Base-by-base conservation (phyloP, 2,888 invertebrate species). In the Leuctra nigra region DNA sequence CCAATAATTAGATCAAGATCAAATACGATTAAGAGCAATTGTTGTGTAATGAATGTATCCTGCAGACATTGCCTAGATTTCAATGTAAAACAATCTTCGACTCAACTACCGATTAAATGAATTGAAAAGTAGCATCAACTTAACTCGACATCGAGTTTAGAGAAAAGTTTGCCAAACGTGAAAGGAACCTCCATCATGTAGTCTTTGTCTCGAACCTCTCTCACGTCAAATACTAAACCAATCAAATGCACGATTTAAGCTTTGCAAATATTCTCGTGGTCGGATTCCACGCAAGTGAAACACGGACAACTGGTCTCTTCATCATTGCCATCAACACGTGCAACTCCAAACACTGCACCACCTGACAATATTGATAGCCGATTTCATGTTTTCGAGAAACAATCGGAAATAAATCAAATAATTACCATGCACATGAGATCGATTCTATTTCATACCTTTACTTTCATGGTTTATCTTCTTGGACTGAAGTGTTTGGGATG, bases 331-430 rank as follows among this genome's bases (percentile, higher is more conserved):
- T 35, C 22, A 33, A 50, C 50, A 50, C 50, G 33, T 50, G 50
- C 16, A 50, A 4, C 25, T 48, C 3, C n/a, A 29, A 20, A 35
- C 50, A 20, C 14, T 20, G 33, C 35, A 25, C 25, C 25, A 20
- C 9, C 50, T 50, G 33, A 50, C 50, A 50, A 50, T 44, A 44
- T 35, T 35, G 50, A 50, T 33, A 18, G 50, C 33, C 50, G 50
- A 50, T 33, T 35, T 50, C 16, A 33, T 50, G 50, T 50, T 50
- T 33, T 50, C 35, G 20, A n/a, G 29, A 41, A 50, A 50, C 50
- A 50, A 50, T 50, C 35, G 50, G 18, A 50, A 20, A 50, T 50
- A 50, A 50, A 50, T 50, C 50, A 50, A 33, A 50, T 50, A 50
- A 50, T 50, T 50, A 50, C 50, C 50, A 50, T 50, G 50, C 20